Evolutionary conservation across 2,888 invertebrate genomes (phyloP), one percentile per base, ranked within the genome.

Genomic region (Chorisops tibialis): DNA sequence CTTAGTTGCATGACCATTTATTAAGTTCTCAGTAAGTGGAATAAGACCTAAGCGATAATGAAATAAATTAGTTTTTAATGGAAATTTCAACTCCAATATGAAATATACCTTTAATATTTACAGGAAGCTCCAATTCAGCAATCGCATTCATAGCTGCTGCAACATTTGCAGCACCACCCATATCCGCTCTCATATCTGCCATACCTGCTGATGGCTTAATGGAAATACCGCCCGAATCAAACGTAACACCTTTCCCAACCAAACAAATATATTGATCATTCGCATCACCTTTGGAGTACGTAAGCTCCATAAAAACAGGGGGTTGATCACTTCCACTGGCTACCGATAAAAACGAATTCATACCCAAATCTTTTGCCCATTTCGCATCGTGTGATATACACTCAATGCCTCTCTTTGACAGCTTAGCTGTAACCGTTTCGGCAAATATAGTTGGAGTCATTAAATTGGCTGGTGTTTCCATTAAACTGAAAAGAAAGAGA

Each of bases 81-180:
- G 16, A n/a, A 16, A 39, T 11, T 14, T 30, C 9, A 11, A 21
- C 7, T 11, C 3, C 3, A 35, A 14, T 50, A n/a, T n/a, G n/a
- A 56, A 59, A 56, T 7, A 14, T 59, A 63, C 86, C 89, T 75
- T 83, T 74, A 38, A 91, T 80, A 74, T 90, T 88, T 51, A 89
- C 75, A 3, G 88, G 87, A 11, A 88, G 74, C 67, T 84, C 82
- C 1, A 90, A 79, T 43, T 82, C 78, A 2, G 88, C 86, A 1
- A 87, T 84, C 0, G 89, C 85, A 63, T 84, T 79, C 50, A 87
- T 82, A 12, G 87, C 80, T 1, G 85, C 87, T 6, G 87, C 78
- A 7, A 88, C 87, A 71, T 85, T 85, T 1, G 91, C 91, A 2
- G 89, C 91, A 0, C 91, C 91, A 3, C 88, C 88, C 90, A 91